Conservation (phyloP, 2,888 invertebrate genomes). For the Stratiomys singularior region DNA sequence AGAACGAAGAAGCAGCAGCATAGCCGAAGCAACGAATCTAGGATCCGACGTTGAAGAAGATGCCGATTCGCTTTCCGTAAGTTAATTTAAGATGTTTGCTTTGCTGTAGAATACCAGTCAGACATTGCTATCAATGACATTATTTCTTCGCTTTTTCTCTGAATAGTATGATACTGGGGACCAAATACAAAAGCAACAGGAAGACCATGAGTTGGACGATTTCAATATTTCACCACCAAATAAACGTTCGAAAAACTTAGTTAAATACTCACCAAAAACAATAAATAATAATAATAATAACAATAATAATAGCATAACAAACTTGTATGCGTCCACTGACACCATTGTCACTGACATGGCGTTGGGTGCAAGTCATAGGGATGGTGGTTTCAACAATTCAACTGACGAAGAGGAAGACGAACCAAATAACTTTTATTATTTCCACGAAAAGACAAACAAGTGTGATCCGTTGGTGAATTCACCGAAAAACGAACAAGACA, state of each 20-base stretch:
- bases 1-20: constrained; percentile 54
- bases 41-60: constrained; percentile 46
- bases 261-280: constrained; percentile 48
- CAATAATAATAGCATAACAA: constrained; percentile 47
- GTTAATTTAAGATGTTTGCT: constrained; percentile 12
- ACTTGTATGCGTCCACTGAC: constrained; percentile 35
- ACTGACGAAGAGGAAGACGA: constrained; percentile 40
- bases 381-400: constrained; percentile 21
- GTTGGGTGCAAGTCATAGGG: not conserved
- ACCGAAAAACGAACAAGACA: constrained; percentile 20
- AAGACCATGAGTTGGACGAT: constrained; percentile 49
- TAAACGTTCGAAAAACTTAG: constrained; percentile 54
- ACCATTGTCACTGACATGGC: not conserved
- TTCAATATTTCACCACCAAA: constrained; percentile 54
- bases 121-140: not conserved
- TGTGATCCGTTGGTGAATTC: constrained; percentile 31
- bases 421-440: constrained; percentile 9
- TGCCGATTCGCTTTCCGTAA: constrained; percentile 47
- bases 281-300: constrained; percentile 51
- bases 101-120: not conserved
- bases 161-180: constrained; percentile 29
- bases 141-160: not conserved
- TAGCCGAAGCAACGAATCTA: constrained; percentile 30
- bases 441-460: constrained; percentile 5
- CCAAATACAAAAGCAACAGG: constrained; percentile 40